A percentile compares a stretch with the other conserved stretches of the same genome.
Conservation (phyloP, 2,113 vertebrate species). For the Halichoeres trimaculatus region DNA sequence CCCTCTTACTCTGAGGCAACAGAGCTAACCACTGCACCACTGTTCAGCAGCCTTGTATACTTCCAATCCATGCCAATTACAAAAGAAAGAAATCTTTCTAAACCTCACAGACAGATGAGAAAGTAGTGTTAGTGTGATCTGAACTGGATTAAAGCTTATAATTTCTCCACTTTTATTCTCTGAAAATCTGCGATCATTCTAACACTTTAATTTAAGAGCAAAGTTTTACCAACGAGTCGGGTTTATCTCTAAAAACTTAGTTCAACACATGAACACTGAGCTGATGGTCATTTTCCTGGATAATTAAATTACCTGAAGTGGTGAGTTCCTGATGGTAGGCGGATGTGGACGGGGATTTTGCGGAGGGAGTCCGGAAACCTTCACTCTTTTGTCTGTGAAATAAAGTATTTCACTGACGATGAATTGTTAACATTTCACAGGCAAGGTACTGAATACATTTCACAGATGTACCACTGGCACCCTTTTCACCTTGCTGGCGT, state of each 20-base stretch:
- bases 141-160: constrained; percentile 25
- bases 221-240: constrained; percentile 24
- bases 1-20: no score
- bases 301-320: constrained; percentile 60
- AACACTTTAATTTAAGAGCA: constrained; percentile 5
- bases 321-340: constrained; percentile 42
- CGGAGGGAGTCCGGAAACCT: constrained; percentile 48
- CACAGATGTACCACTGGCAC: constrained; percentile 63
- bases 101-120: constrained; percentile 23
- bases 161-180: constrained; percentile 42
- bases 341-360: constrained; percentile 32
- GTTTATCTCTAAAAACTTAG: constrained; percentile 17
- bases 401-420: constrained; percentile 64
- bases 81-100: constrained; percentile 15
- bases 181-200: constrained; percentile 34
- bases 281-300: constrained; percentile 39
- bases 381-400: constrained; percentile 47
- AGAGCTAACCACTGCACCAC: no score
- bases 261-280: constrained; percentile 26
- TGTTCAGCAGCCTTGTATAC: not conserved
- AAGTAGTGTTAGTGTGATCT: constrained; percentile 4
- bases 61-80: not conserved
- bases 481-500: constrained; percentile 34
- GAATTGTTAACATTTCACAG: constrained; percentile 62
- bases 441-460: constrained; percentile 60